Evolutionary conservation across 2,888 invertebrate genomes (phyloP), one percentile per base, ranked within the genome.

Genomic region (Polydrusus pterygomalis): DNA sequence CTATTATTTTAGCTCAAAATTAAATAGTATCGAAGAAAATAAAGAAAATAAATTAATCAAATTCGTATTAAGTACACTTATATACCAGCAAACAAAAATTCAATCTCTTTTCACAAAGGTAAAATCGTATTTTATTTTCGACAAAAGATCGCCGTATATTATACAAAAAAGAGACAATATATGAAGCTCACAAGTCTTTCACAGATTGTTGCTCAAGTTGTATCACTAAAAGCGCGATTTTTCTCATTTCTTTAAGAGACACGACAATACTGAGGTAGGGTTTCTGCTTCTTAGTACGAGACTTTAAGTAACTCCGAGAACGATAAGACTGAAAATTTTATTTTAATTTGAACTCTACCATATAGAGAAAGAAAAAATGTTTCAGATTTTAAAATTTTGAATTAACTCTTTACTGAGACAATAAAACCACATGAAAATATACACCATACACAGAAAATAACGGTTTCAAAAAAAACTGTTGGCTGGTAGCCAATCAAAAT

Each of bases 121-220:
- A 58, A 56, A 56, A 58, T 45, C 56, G 47, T 58, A 18, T 69
- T 58, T 69, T 69, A 69, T 69, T 56, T 58, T 45, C 58, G 69
- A 58, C 69, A 45, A 70, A 60, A 38, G 45, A 62, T 70, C 70
- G 70, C 49, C 70, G 58, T 63, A 51, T 63, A 63, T 62, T 63
- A 70, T 62, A 63, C n/a, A n/a, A n/a, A 70, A 70, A 70, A 60
- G 60, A 30, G 51, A 70, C 40, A 70, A 63, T 63, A 63, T 62
- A 70, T 70, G 63, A 70, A 70, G 70, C 70, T 49, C 47, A 45
- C 62, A 74, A 69, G 74, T 74, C 74, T 63, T 74, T 74, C 63
- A 69, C 74, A 74, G 74, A 74, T 74, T 74, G 74, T 74, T 74
- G 68, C 74, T 74, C 65, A 58, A 69, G 69, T 47, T 74, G 74